Evolutionary conservation across 2,797 vertebrate genomes (phyloP).

Genomic region (Eremophila alpestris): DNA sequence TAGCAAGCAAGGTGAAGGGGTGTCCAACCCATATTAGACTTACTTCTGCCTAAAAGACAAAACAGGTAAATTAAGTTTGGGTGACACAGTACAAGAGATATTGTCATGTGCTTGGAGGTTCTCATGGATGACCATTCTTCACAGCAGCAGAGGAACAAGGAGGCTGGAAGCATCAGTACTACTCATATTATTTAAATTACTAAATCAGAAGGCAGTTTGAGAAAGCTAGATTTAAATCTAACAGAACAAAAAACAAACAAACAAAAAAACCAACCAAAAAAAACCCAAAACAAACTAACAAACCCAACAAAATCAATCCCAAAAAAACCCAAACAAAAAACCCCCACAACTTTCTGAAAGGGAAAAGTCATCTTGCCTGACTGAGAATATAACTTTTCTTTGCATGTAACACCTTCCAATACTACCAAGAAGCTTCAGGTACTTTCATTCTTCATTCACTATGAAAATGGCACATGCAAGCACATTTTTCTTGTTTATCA

Average conservation of each 20-base stretch:
- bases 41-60: constrained; percentile 79
- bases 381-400: neutral
- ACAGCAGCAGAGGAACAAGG: neutral
- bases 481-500: neutral
- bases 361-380: neutral
- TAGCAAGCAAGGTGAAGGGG: constrained; percentile 89
- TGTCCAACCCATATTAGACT: constrained; percentile 87
- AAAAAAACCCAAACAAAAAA: neutral
- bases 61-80: neutral
- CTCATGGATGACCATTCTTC: neutral
- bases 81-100: neutral
- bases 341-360: neutral
- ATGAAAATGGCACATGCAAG: neutral
- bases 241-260: neutral
- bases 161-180: neutral
- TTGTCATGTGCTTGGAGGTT: neutral
- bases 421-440: neutral
- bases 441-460: neutral
- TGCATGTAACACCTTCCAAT: neutral
- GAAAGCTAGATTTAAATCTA: neutral
- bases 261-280: neutral
- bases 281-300: neutral
- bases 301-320: neutral
- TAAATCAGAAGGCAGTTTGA: neutral
- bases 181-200: neutral